These are phyloP conservation scores for Sycobia sp. DNA, from an alignment of 1,140 invertebrate species.

Conservation along the genomic window DNA sequence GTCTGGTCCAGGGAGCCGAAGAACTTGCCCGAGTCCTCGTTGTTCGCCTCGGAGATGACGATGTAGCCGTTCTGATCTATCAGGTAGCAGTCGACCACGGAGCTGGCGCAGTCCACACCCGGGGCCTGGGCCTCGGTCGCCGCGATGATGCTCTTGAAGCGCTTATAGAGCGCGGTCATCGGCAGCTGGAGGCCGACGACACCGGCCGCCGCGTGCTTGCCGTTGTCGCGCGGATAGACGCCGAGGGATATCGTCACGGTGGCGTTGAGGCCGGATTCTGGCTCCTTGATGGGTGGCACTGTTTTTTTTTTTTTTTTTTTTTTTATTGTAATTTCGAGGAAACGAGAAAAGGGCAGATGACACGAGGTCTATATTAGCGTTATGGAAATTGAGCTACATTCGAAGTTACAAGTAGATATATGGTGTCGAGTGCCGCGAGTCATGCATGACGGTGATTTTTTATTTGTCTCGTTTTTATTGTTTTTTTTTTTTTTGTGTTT, in stretches of 20 bases:
- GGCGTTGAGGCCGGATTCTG: constrained; percentile 61
- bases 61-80: constrained; percentile 90
- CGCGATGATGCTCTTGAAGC: constrained; percentile 70
- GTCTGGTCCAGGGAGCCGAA: constrained; percentile 77
- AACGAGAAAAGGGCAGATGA: no score
- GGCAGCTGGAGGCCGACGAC: constrained; percentile 87
- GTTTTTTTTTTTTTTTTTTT: no score
- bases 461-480: no score
- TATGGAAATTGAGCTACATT: no score
- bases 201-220: constrained; percentile 80
- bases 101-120: constrained; percentile 60
- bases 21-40: constrained; percentile 78
- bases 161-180: constrained; percentile 68
- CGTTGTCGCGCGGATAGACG: constrained; percentile 80
- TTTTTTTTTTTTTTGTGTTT: no score
- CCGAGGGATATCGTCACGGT: constrained; percentile 81
- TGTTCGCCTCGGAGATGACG: constrained; percentile 73
- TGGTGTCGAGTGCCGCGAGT: no score
- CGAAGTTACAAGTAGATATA: no score
- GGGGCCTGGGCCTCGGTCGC: constrained; percentile 58
- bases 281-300: constrained; percentile 67
- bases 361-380: no score
- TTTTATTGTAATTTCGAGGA: no score
- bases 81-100: constrained; percentile 78
- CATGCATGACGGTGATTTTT: no score